Conservation (phyloP, 2,113 vertebrate species). For the Lipophrys pholis region DNA sequence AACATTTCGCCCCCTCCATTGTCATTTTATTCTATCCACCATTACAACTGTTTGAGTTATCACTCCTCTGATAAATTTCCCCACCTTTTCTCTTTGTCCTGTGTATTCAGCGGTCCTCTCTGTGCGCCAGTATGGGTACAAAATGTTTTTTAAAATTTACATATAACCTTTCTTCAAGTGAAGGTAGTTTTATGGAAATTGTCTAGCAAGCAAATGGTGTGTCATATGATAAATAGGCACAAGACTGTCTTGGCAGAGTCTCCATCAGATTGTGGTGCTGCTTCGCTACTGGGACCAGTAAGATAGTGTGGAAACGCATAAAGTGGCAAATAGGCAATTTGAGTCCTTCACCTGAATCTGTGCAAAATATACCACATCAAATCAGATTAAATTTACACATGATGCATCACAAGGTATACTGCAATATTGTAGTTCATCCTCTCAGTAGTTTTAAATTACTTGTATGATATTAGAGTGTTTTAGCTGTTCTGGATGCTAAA, state of each 20-base stretch:
- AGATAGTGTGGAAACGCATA: conserved; percentile 20
- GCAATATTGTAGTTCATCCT: neutral
- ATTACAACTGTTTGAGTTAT: too few relatives aligned
- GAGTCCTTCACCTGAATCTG: conserved; percentile 5
- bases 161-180: neutral
- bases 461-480: conserved; percentile 5
- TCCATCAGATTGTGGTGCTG: conserved; percentile 38
- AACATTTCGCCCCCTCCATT: too few relatives aligned
- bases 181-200: conserved; percentile 3
- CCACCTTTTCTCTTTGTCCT: conserved; percentile 29
- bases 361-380: conserved; percentile 1
- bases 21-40: too few relatives aligned
- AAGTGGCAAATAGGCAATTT: neutral
- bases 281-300: conserved; percentile 20
- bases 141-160: conserved; percentile 3
- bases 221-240: conserved; percentile 52
- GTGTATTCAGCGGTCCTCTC: neutral
- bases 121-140: conserved; percentile 1
- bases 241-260: conserved; percentile 14
- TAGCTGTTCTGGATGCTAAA: neutral
- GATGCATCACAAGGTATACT: conserved; percentile 8
- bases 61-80: conserved; percentile 1
- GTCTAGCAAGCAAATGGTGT: conserved; percentile 15
- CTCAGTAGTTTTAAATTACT: neutral
- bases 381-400: conserved; percentile 28